Base-by-base conservation (phyloP, 2,113 vertebrate species). In the Blennius ocellaris region DNA sequence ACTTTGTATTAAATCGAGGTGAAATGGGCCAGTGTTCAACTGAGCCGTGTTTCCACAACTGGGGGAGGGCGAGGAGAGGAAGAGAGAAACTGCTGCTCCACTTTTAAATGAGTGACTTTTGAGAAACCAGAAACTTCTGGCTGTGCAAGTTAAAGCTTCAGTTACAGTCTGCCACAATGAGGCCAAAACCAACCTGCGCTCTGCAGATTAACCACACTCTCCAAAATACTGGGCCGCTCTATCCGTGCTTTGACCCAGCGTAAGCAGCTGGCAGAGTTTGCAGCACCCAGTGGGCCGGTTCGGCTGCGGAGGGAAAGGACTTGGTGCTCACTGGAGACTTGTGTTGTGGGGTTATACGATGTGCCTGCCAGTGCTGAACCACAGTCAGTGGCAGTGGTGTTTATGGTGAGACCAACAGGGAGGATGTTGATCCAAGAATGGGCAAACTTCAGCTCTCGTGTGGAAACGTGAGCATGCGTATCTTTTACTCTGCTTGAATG, bases 121-220 rank as follows among this genome's bases (percentile, higher is more conserved):
- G 71, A 78, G 84, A 82, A 89, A 90, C 73, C 69, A 88, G 83
- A 86, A 78, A 70, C 77, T 37, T 64, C 0, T 8, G 48, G 63
- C 74, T 4, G 40, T 84, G 71, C 51, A 70, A 80, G 76, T 89
- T 74, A 52, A 51, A 82, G 71, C 69, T 89, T 55, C 16, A n/a
- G 69, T 90, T 88, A 76, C 84, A 55, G 60, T 16, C 61, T 49
- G 71, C 83, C 69, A 61, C 30, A 5, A 39, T 12, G 50, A 52
- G 73, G 80, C 77, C 80, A 83, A 78, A 80, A 64, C 73, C 80
- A 76, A 82, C 63, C 83, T 78, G 72, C 5, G 11, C 53, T 74
- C 11, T 63, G 53, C 63, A 81, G 52, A 77, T 81, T 73, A 73
- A 77, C 76, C 81, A 69, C 78, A 71, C 55, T 76, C 56, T 55